Evolutionary conservation across 2,888 invertebrate species (phyloP).

Genomic region (Hedychridium roseum): DNA sequence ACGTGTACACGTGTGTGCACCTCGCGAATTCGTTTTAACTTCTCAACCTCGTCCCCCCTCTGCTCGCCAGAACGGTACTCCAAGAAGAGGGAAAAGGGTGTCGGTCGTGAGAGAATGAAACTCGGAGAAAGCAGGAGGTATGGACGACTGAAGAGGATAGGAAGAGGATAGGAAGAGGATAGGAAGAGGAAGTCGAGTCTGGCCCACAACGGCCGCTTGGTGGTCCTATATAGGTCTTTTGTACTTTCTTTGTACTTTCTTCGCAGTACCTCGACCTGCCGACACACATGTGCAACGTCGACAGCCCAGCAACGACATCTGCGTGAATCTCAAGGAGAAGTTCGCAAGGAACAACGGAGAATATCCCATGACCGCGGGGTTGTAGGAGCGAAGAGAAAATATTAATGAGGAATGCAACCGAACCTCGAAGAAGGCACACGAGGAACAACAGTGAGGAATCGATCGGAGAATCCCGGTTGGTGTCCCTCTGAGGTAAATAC

Average conservation of each 20-base stretch:
- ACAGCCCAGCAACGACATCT: no score
- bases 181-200: constrained; percentile 11
- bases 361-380: no score
- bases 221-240: no score
- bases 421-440: neutral
- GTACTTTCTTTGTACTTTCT: no score
- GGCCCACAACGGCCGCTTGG: constrained; percentile 25
- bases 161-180: neutral
- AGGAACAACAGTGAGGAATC: neutral
- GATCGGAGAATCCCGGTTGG: neutral
- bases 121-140: neutral
- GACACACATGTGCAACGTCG: no score
- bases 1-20: no score
- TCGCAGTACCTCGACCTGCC: no score
- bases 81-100: neutral
- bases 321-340: no score
- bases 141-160: neutral
- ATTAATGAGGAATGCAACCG: no score
- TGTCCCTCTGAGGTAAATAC: neutral
- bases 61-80: no score
- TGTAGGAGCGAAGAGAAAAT: no score
- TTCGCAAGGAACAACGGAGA: no score
- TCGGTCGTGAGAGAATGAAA: neutral
- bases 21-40: constrained; percentile 24
- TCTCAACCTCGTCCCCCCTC: constrained; percentile 16